Conservation (phyloP, 2,797 vertebrate species). For the Pantherophis alleghaniensis region DNA sequence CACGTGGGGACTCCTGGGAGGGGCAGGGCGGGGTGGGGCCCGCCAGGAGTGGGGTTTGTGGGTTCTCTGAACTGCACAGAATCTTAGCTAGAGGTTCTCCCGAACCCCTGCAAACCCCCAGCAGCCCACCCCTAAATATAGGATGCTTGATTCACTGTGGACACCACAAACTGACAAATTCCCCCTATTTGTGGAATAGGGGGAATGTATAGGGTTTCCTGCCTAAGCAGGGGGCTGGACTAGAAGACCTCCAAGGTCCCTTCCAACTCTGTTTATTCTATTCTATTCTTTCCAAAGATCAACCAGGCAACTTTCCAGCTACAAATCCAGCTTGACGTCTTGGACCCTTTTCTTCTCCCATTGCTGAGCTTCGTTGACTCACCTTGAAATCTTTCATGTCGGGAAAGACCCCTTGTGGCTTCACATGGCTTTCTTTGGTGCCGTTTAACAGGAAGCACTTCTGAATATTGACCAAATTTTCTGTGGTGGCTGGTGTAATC, state of each 20-base stretch:
- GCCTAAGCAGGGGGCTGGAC: too few relatives aligned
- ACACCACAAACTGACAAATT: neutral
- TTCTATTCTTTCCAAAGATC: neutral
- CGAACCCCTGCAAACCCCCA: too few relatives aligned
- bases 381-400: constrained; percentile 75
- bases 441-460: constrained; percentile 83
- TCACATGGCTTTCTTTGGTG: constrained; percentile 71
- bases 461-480: constrained; percentile 75
- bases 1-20: too few relatives aligned
- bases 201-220: too few relatives aligned
- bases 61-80: too few relatives aligned
- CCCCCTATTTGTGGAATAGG: too few relatives aligned
- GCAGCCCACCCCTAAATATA: neutral
- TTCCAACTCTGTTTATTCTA: too few relatives aligned
- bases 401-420: constrained; percentile 71
- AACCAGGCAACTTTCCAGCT: neutral
- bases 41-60: too few relatives aligned
- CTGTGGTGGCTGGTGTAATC: constrained; percentile 78
- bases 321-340: neutral
- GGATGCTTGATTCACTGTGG: neutral
- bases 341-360: neutral
- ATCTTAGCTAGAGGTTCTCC: too few relatives aligned
- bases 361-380: neutral
- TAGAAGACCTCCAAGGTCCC: too few relatives aligned
- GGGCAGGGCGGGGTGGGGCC: too few relatives aligned